phyloP scores from a whole-genome alignment of 2,113 vertebrate species.

The Panurus biarmicus region DNA sequence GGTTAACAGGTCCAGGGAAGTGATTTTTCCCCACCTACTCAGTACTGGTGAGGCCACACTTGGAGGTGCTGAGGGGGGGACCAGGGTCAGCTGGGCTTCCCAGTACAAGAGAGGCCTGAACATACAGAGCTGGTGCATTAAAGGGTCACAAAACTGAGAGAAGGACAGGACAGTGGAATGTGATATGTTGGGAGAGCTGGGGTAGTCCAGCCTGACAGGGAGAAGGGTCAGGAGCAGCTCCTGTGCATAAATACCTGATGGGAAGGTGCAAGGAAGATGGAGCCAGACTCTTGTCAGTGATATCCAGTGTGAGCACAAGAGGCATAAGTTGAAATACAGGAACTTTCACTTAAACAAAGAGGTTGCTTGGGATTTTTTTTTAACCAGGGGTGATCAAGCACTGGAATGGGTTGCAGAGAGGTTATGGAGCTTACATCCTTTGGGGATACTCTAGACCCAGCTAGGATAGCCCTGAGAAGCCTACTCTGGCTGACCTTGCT shows the following conservation, averaged over 20 bases:
- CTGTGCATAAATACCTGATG: background rate
- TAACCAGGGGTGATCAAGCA: background rate
- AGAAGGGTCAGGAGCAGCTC: background rate
- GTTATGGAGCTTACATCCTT: background rate
- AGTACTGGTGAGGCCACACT: background rate
- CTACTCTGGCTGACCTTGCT: background rate
- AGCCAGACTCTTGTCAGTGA: background rate
- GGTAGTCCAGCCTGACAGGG: background rate
- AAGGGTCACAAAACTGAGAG: background rate
- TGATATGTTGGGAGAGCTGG: background rate
- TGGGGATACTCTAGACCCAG: background rate
- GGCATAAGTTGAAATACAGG: background rate
- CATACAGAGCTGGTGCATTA: background rate
- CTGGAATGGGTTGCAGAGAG: background rate
- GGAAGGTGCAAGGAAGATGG: background rate
- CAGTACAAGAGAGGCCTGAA: background rate
- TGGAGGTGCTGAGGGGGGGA: background rate
- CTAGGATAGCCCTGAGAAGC: background rate
- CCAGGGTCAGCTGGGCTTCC: background rate
- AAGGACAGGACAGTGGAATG: background rate
- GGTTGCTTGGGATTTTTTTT: background rate
- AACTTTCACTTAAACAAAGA: background rate
- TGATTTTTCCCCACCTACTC: background rate
- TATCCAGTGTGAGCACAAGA: conserved; percentile 10
- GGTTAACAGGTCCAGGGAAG: background rate